Evolutionary conservation across 2,797 vertebrate genomes (phyloP).

Genomic region (Coracias cyanogaster): DNA sequence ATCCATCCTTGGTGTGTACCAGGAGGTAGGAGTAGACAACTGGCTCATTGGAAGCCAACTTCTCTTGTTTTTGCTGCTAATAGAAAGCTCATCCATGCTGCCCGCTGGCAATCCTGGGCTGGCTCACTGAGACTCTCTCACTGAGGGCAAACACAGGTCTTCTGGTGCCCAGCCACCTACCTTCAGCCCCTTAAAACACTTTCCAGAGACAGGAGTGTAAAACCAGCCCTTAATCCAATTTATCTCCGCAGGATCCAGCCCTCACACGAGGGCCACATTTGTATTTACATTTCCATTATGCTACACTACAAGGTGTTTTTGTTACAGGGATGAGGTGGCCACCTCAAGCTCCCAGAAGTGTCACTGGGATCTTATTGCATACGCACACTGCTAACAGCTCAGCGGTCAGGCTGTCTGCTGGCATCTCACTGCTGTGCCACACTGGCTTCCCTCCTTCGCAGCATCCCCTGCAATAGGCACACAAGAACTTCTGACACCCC

Average conservation of each 20-base stretch:
- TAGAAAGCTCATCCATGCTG: background rate
- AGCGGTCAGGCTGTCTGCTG: accelerated
- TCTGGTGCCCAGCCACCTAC: background rate
- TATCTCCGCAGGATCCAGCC: background rate
- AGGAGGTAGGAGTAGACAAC: background rate
- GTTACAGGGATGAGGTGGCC: background rate
- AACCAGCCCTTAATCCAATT: background rate
- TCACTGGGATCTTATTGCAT: accelerated
- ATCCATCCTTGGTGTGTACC: accelerated
- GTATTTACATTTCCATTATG: background rate
- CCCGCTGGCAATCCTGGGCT: background rate
- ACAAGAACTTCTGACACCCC: background rate
- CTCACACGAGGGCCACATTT: background rate
- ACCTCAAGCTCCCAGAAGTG: background rate
- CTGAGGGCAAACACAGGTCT: background rate
- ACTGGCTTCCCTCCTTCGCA: background rate
- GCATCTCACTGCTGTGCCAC: accelerated
- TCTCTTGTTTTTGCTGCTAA: background rate
- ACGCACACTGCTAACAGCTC: accelerated
- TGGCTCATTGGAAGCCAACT: accelerated
- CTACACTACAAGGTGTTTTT: background rate
- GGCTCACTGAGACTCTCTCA: accelerated
- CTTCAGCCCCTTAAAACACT: background rate
- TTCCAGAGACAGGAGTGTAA: background rate
- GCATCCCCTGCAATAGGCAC: accelerated